These are phyloP conservation scores for Peromyscus attwateri DNA, from an alignment of 2,797 vertebrate genomes.

Conservation along the genomic window DNA sequence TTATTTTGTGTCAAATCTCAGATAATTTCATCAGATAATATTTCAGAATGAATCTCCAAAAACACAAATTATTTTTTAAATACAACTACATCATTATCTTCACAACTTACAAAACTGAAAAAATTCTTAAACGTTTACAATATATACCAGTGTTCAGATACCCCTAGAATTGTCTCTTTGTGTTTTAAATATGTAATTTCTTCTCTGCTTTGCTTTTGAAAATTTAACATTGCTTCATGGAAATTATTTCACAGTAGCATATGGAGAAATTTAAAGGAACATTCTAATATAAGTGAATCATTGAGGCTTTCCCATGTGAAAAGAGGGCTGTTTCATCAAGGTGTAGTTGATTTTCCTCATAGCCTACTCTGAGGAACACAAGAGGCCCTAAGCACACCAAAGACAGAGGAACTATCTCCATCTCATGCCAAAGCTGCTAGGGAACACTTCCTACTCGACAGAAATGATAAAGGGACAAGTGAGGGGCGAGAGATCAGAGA, in stretches of 20 bases:
- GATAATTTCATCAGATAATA: constrained; percentile 4
- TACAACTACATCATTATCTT: background rate
- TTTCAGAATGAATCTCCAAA: background rate
- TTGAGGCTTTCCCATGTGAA: background rate
- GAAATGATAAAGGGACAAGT: background rate
- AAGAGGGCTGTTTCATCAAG: background rate
- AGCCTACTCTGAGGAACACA: background rate
- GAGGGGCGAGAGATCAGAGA: background rate
- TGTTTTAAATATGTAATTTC: background rate
- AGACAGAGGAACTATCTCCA: background rate
- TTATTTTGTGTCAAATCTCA: constrained; percentile 13
- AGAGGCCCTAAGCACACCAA: background rate
- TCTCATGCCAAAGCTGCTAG: background rate
- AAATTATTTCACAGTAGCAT: background rate
- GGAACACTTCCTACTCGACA: background rate
- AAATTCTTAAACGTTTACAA: constrained; percentile 27
- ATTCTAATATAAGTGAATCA: background rate
- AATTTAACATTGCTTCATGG: background rate
- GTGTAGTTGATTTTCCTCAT: background rate
- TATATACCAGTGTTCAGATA: constrained; percentile 20
- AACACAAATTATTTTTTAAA: background rate
- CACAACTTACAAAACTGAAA: background rate
- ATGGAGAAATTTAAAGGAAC: background rate
- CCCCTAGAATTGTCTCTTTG: background rate
- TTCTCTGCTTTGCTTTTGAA: background rate